A percentile compares a stretch with the other conserved stretches of the same genome.
phyloP scores from a whole-genome alignment of 2,888 invertebrate species.

The Dasypolia templi region DNA sequence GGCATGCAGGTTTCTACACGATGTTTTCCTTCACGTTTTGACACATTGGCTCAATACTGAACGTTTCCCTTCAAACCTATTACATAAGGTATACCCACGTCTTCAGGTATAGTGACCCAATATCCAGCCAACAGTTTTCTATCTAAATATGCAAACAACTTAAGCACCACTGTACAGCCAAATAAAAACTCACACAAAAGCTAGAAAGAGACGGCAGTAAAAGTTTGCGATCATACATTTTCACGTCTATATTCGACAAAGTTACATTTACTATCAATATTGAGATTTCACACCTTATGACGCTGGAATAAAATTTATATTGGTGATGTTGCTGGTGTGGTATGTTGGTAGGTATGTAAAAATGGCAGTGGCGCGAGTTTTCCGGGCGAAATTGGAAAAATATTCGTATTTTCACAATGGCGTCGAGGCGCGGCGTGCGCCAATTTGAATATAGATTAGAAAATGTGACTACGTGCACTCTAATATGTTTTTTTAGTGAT shows the following conservation, averaged over 20 bases:
- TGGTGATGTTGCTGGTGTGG: background rate
- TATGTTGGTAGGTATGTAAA: slow-evolving; percentile 72
- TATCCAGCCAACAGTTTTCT: slow-evolving; percentile 40
- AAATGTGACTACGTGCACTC: slow-evolving; percentile 87
- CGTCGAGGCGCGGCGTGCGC: slow-evolving; percentile 80
- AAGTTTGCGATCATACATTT: slow-evolving; percentile 74
- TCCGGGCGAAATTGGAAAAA: slow-evolving; percentile 89
- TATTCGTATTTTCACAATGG: slow-evolving; percentile 87
- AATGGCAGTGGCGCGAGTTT: slow-evolving; percentile 79
- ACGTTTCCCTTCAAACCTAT: background rate
- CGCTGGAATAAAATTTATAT: slow-evolving; percentile 55
- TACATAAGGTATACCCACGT: slow-evolving; percentile 16
- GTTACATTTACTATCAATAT: slow-evolving; percentile 33
- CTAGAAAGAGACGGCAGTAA: slow-evolving; percentile 77
- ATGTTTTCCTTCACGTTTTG: no score
- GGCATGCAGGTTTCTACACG: no score
- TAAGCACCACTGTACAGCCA: slow-evolving; percentile 62
- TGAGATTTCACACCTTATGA: slow-evolving; percentile 31
- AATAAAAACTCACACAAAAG: slow-evolving; percentile 74
- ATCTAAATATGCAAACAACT: slow-evolving; percentile 58
- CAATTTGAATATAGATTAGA: slow-evolving; percentile 90
- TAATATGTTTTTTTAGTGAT: slow-evolving; percentile 84
- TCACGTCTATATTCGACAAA: slow-evolving; percentile 73
- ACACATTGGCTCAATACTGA: background rate
- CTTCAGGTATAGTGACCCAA: slow-evolving; percentile 43